Conservation (phyloP, 2,113 vertebrate species). For the Amazona vittata region DNA sequence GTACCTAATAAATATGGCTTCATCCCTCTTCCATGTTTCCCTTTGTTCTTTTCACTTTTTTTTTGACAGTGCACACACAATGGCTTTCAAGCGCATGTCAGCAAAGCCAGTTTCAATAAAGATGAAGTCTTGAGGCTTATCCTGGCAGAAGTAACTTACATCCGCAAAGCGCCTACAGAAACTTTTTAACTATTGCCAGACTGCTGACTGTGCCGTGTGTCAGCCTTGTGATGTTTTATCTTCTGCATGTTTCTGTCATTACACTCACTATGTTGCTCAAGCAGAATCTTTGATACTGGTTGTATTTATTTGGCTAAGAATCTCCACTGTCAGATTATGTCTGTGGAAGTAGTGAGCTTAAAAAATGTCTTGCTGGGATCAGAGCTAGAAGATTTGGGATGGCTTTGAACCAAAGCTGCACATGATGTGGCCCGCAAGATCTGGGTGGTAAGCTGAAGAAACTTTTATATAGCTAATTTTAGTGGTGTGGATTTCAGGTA, state of each 20-base stretch:
- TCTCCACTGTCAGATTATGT: slow-evolving; percentile 30
- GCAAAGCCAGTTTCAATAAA: slow-evolving; percentile 37
- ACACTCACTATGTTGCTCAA: not conserved
- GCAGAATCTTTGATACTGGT: slow-evolving; percentile 30
- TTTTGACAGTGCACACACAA: not conserved
- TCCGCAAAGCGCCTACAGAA: slow-evolving; percentile 48
- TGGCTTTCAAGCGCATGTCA: slow-evolving; percentile 12
- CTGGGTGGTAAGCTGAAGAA: not conserved
- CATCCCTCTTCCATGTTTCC: slow-evolving; percentile 18
- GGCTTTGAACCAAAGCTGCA: not conserved
- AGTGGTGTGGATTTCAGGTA: not conserved
- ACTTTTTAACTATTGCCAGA: slow-evolving; percentile 52
- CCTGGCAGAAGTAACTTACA: slow-evolving; percentile 38
- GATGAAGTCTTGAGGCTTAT: slow-evolving; percentile 24
- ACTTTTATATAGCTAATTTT: not conserved
- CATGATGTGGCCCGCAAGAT: not conserved
- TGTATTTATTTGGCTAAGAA: slow-evolving; percentile 44
- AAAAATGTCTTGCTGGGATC: slow-evolving; percentile 44
- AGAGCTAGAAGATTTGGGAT: not conserved
- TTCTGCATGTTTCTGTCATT: slow-evolving; percentile 49
- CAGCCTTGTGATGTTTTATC: slow-evolving; percentile 39
- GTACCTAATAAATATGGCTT: not conserved
- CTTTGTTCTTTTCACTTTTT: slow-evolving; percentile 51
- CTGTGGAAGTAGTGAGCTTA: not conserved
- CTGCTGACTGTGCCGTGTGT: slow-evolving; percentile 28